Evolutionary conservation across 2,888 invertebrate species (phyloP), one percentile per base, ranked within the genome.

Genomic region (Nowickia ferox): DNA sequence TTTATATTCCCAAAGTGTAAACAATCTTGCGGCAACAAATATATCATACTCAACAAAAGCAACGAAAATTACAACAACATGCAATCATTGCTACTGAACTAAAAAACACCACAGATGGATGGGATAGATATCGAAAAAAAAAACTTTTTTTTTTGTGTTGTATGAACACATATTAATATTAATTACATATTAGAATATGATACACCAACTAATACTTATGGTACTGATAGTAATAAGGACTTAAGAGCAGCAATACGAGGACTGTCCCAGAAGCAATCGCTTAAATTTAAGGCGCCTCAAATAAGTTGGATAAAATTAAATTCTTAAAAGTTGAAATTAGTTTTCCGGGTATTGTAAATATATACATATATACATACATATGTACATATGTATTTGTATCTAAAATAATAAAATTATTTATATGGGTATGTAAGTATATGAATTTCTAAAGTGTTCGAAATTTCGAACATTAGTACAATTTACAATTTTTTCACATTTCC

Each of bases 21-120:
- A 79, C 75, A 86, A 86, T 86, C 82, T 79, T 86, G 83, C 86
- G 79, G 83, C 86, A 86, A 80, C 55, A 76, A 79, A 61, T 61
- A 71, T 76, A 72, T 85, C 77, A 75, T 57, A 61, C 72, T 61
- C n/a, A 84, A 84, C 57, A 84, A 80, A 46, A 72, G 38, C 76
- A 61, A 46, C 53, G 19, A 68, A 44, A 68, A 74, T 68, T 57
- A 84, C 71, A 77, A 79, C 57, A 82, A 82, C 57, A 53, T 78
- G 38, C 48, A 66, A 74, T 84, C 57, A 85, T 75, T 85, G 78
- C 75, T 78, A 44, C 44, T 22, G 59, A 51, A 76, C 66, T 83
- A 68, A 83, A 76, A 61, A 79, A 79, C 76, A 72, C 66, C 63
- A 78, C 15, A 44, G 46, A 61, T 69, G 51, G 9, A 72, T 57